Conservation (phyloP, 2,888 invertebrate species). For the Asteroscopus sphinx region DNA sequence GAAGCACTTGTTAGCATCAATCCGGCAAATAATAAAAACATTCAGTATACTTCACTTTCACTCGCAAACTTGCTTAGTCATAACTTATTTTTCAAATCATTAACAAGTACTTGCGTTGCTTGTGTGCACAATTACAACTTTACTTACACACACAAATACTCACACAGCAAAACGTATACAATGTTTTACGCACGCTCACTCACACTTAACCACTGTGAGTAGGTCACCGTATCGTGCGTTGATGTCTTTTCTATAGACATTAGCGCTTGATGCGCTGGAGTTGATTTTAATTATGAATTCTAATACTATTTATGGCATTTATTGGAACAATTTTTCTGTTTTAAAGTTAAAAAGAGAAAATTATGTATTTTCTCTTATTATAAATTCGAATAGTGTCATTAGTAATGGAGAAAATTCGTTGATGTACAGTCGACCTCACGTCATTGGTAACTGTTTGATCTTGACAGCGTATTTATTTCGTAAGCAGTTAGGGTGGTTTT, state of each 20-base stretch:
- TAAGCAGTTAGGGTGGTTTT: too few species aligned
- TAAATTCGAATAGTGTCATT: background rate
- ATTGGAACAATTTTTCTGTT: conserved; percentile 14
- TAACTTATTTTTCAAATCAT: conserved; percentile 63
- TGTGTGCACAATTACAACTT: conserved; percentile 54
- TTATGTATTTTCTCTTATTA: conserved; percentile 19
- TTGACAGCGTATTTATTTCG: too few species aligned
- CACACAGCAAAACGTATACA: conserved; percentile 14
- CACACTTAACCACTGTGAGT: conserved; percentile 55
- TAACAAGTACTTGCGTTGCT: conserved; percentile 39
- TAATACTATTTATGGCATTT: conserved; percentile 7
- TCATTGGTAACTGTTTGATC: too few species aligned
- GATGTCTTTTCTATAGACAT: conserved; percentile 72
- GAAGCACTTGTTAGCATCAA: conserved; percentile 10
- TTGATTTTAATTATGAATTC: conserved; percentile 31
- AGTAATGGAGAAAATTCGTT: conserved; percentile 3
- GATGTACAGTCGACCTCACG: too few species aligned
- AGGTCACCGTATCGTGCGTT: conserved; percentile 73
- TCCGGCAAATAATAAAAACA: conserved; percentile 25
- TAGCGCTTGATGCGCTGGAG: conserved; percentile 36
- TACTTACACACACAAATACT: conserved; percentile 31
- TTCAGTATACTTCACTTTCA: conserved; percentile 50
- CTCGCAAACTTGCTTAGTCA: conserved; percentile 54
- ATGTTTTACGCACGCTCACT: conserved; percentile 27
- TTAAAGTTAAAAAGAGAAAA: conserved; percentile 15